Percentiles rank a stretch among this genome's conserved stretches.
phyloP scores from a whole-genome alignment of 23 tunicate genomes.

The Botrylloides violaceus region DNA sequence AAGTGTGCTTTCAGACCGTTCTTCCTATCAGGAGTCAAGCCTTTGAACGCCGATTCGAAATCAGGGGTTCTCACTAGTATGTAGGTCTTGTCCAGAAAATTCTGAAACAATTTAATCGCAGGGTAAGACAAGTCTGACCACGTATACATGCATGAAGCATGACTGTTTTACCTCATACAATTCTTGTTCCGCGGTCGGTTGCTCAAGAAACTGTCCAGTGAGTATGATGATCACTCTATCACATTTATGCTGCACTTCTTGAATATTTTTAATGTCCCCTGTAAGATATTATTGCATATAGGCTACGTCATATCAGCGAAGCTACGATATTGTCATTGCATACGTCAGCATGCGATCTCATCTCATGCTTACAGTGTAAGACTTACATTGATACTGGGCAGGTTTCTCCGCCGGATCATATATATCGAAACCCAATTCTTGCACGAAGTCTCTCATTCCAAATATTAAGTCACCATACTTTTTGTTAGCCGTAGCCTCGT shows the following conservation, averaged over 20 bases:
- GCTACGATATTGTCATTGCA: no score
- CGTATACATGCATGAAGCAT: no score
- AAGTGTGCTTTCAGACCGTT: not conserved
- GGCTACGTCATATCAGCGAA: no score
- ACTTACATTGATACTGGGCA: not conserved
- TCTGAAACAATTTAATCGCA: no score
- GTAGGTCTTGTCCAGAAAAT: not conserved
- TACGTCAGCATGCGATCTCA: not conserved
- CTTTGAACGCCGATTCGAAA: not conserved
- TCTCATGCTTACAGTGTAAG: not conserved
- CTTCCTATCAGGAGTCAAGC: not conserved
- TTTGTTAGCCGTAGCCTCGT: not conserved
- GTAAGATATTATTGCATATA: not conserved
- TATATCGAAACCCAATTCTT: not conserved
- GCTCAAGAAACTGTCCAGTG: not conserved
- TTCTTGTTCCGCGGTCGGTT: not conserved
- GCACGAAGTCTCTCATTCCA: not conserved
- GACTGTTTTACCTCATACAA: not conserved
- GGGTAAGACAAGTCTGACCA: no score
- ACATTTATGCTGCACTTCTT: not conserved
- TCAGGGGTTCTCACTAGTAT: not conserved
- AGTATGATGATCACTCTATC: not conserved
- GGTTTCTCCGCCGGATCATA: not conserved
- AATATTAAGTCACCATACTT: not conserved
- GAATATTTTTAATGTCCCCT: not conserved